These are phyloP conservation scores for Bergia sp. DNA, from an alignment of 92 coral and sea anemone genomes.

Conservation along the genomic window DNA sequence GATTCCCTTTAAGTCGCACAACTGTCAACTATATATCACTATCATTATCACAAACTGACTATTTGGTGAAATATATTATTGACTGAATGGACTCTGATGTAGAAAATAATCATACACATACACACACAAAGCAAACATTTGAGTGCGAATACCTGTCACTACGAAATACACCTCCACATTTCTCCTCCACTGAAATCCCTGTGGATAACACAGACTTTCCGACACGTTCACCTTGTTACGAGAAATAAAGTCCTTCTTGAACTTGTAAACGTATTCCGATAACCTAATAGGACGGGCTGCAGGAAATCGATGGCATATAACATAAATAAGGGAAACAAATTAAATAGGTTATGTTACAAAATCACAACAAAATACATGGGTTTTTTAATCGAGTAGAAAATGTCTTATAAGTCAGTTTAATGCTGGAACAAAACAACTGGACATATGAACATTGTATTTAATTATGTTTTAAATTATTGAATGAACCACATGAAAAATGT, in stretches of 20 bases:
- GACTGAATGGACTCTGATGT: too few species aligned
- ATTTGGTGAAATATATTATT: too few species aligned
- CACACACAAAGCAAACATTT: neutral
- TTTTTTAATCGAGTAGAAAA: neutral
- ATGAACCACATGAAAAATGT: too few species aligned
- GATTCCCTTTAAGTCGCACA: too few species aligned
- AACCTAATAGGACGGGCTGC: slow-evolving; percentile 65
- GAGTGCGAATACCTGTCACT: slow-evolving; percentile 63
- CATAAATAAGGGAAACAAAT: neutral
- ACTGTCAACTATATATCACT: too few species aligned
- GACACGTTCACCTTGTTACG: slow-evolving; percentile 21
- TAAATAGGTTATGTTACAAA: too few species aligned
- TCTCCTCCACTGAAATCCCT: slow-evolving; percentile 76
- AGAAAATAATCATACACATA: neutral
- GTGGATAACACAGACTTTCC: slow-evolving; percentile 72
- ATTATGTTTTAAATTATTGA: too few species aligned
- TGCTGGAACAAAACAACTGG: too few species aligned
- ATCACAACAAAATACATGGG: neutral
- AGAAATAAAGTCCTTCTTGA: slow-evolving; percentile 50
- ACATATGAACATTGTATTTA: too few species aligned
- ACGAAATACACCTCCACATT: slow-evolving; percentile 67
- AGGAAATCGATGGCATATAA: neutral
- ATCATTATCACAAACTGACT: too few species aligned
- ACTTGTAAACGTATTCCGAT: slow-evolving; percentile 59
- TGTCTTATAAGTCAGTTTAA: too few species aligned